Conservation (phyloP, 37 sponge, comb jelly and placozoan genomes). For the Oopsacas minuta region DNA sequence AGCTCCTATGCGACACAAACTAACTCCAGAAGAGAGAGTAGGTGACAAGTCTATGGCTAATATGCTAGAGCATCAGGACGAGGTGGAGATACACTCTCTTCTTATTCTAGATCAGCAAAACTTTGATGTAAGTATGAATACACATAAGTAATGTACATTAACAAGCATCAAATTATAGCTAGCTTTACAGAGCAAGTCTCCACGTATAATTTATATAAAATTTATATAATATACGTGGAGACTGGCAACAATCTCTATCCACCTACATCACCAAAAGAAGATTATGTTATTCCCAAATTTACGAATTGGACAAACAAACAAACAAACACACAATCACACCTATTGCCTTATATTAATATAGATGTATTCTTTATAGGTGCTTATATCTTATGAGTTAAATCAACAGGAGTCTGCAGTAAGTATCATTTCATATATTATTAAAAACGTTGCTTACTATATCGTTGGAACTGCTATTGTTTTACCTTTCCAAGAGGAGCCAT, state of each 20-base stretch:
- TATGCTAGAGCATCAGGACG: neutral
- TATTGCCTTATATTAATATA: too few relatives aligned
- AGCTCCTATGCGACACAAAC: neutral
- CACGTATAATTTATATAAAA: too few relatives aligned
- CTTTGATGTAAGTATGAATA: conserved; percentile 2
- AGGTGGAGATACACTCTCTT: neutral
- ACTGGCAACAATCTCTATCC: too few relatives aligned
- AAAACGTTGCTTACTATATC: conserved; percentile 38
- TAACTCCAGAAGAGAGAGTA: neutral
- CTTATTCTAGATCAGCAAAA: neutral
- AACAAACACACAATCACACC: too few relatives aligned
- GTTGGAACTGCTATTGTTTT: conserved; percentile 84
- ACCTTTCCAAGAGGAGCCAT: conserved; percentile 56
- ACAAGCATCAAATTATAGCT: too few relatives aligned
- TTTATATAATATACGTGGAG: too few relatives aligned
- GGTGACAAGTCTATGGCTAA: neutral
- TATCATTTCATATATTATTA: conserved; percentile 48
- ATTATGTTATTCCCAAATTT: too few relatives aligned
- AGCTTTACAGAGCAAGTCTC: too few relatives aligned
- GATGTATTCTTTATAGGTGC: conserved; percentile 33
- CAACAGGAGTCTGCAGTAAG: conserved; percentile 50
- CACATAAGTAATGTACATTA: too few relatives aligned
- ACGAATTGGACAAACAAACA: too few relatives aligned
- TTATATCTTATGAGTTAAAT: conserved; percentile 56
- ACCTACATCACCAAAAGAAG: too few relatives aligned